Base-by-base conservation (phyloP, 2,888 invertebrate species). In the Drepana falcataria region DNA sequence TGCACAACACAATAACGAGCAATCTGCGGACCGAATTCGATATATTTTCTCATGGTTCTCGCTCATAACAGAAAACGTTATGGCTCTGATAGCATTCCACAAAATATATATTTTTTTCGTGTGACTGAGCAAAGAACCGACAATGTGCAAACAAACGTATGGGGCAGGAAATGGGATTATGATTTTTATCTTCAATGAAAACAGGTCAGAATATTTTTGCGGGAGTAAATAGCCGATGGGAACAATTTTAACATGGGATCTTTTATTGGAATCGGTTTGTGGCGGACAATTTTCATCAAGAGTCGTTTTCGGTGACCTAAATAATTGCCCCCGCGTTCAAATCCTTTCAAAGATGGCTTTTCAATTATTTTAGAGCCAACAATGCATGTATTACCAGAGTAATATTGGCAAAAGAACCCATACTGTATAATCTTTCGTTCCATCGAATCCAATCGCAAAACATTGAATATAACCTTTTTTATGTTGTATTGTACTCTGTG, bases 91-190 rank as follows among this genome's bases (percentile, higher is more conserved):
- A 55, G 53, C 53, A 63, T 60, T 61, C 54, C 53, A 57, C 53
- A 35, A 35, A 51, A 56, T 51, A 58, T 60, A 61, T 68, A 68
- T n/a, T 55, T 57, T 58, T 66, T 59, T 58, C 60, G 51, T 59
- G 41, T 53, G 56, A 59, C 48, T 58, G 57, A 56, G 52, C 56
- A 54, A 49, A 51, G 57, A 57, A 55, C 54, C 48, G 40, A 56
- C 53, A 35, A 53, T 53, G 59, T 51, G 54, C 56, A 60, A 60
- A 60, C 57, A 56, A 53, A 55, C 51, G 51, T 51, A 34, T 33
- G 33, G 34, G 40, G 41, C 48, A 47, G 49, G 48, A 49, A 56
- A 52, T 54, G 48, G 48, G 48, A 49, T 55, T 58, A 56, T 58
- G 55, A 60, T 60, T 60, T 60, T 55, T 60, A 56, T 56, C 51